Evolutionary conservation across 2,888 invertebrate genomes (phyloP), one percentile per base, ranked within the genome.

Genomic region (Tetramorium bicarinatum): DNA sequence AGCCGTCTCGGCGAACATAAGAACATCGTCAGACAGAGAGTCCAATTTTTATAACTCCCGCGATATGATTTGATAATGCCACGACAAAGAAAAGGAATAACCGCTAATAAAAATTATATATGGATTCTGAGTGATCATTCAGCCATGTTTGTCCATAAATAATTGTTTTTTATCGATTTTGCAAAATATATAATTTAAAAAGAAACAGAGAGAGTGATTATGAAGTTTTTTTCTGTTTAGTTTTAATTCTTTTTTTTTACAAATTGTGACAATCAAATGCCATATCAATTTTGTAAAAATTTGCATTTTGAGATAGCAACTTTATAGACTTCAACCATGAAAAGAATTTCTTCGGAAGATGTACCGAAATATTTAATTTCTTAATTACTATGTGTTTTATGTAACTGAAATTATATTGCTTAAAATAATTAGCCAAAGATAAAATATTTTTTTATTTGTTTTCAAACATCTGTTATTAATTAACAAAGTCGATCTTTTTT

Each of bases 1-100:
- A 80, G 74, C 66, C 54, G 59, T 74, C 66, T 82, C 38, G 66
- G 29, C 38, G 21, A 80, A 59, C 15, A 18, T 56, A 18, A 71
- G 29, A 34, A 34, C 21, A 54, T 34, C 15, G 25, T n/a, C 11
- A 21, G 52, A 15, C 44, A 25, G 29, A 34, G 29, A 34, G 15
- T n/a, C 15, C 9, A 47, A 66, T 56, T 59, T 59, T 82, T 77
- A 49, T n/a, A 21, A 47, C 15, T 21, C 13, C 15, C 15, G n/a
- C 49, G 29, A 81, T 52, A 25, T 74, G 18, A 38, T 54, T 54
- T 25, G 13, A n/a, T 44, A 44, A 77, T 44, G 15, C 15, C 25
- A 29, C 3, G n/a, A 2, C 3, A 18, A 34, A 34, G 29, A 4
- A 34, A 34, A 34, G 29, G 29, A 34, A 34, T 34, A 34, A 34